phyloP scores from a whole-genome alignment of 2,888 invertebrate genomes.

The Orthonevra nobilis region DNA sequence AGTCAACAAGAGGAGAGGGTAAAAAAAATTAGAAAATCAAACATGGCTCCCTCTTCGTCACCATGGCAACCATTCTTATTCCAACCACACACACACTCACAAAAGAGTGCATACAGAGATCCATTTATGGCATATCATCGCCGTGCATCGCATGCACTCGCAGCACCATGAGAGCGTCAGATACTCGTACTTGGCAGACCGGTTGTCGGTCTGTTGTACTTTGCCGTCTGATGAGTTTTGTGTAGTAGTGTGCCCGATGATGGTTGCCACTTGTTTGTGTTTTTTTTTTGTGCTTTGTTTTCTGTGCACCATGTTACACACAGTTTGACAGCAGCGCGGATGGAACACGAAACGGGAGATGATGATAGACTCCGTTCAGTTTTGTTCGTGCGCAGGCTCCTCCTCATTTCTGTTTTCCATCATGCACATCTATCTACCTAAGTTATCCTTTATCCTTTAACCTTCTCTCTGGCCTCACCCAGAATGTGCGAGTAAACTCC shows the following conservation, averaged over 20 bases:
- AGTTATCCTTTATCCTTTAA: slow-evolving; percentile 14
- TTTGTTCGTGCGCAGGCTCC: slow-evolving; percentile 64
- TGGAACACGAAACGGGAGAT: slow-evolving; percentile 13
- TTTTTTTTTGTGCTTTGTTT: slow-evolving; percentile 12
- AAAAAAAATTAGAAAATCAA: slow-evolving; percentile 67
- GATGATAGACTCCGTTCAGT: slow-evolving; percentile 26
- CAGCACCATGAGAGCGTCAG: slow-evolving; percentile 13
- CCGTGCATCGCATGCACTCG: slow-evolving; percentile 59
- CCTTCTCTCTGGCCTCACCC: slow-evolving; percentile 35
- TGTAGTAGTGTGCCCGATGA: slow-evolving; percentile 17
- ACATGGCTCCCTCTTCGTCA: slow-evolving; percentile 68
- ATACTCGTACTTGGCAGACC: slow-evolving; percentile 34
- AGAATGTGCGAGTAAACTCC: slow-evolving; percentile 39
- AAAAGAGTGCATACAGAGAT: neutral
- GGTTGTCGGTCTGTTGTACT: slow-evolving; percentile 31
- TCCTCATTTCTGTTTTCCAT: slow-evolving; percentile 40
- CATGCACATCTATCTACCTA: slow-evolving; percentile 55
- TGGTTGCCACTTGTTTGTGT: slow-evolving; percentile 56
- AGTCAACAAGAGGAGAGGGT: slow-evolving; percentile 47
- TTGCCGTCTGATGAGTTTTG: too few species aligned
- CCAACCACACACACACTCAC: slow-evolving; percentile 21
- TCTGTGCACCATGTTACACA: slow-evolving; percentile 23
- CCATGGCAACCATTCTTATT: slow-evolving; percentile 69
- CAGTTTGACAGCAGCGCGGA: neutral
- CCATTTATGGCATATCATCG: slow-evolving; percentile 31